Evolutionary conservation across 2,888 invertebrate genomes (phyloP).

Genomic region (Neria commutata): DNA sequence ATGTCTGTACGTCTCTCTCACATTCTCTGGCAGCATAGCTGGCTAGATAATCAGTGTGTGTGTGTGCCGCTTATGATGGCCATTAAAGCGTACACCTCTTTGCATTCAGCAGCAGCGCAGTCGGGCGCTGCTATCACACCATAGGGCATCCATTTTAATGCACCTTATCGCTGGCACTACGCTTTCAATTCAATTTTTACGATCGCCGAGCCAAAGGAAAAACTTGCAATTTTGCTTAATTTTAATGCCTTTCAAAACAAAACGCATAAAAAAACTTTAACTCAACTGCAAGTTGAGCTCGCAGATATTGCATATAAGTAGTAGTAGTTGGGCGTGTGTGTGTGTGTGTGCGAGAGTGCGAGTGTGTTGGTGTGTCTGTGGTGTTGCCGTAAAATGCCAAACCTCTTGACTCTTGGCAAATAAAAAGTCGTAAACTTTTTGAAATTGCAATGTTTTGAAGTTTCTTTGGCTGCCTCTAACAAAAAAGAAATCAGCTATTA

Average conservation of each 20-base stretch:
- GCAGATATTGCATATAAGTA: slow-evolving; percentile 27
- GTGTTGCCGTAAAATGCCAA: slow-evolving; percentile 22
- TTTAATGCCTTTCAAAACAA: slow-evolving; percentile 47
- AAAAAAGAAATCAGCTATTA: not conserved
- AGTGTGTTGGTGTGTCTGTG: too few species aligned
- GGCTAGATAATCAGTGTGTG: too few species aligned
- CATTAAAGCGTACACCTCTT: not conserved
- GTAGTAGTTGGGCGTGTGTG: too few species aligned
- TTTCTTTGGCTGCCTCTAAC: slow-evolving; percentile 6
- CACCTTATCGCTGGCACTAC: slow-evolving; percentile 23
- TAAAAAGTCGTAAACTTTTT: slow-evolving; percentile 45
- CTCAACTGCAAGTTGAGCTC: too few species aligned
- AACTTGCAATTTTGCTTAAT: slow-evolving; percentile 54
- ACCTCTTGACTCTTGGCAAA: slow-evolving; percentile 37
- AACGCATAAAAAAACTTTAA: slow-evolving; percentile 31
- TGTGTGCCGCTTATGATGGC: too few species aligned
- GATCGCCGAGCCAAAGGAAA: slow-evolving; percentile 28
- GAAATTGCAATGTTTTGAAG: slow-evolving; percentile 28
- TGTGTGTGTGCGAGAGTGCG: too few species aligned
- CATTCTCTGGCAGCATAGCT: too few species aligned
- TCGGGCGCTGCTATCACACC: too few species aligned
- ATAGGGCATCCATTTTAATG: too few species aligned
- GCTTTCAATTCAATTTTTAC: slow-evolving; percentile 30
- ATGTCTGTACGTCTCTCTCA: too few species aligned
- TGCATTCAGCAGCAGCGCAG: not conserved